These are phyloP conservation scores for Anthophora plumipes DNA, from an alignment of 2,888 invertebrate species.

Conservation along the genomic window DNA sequence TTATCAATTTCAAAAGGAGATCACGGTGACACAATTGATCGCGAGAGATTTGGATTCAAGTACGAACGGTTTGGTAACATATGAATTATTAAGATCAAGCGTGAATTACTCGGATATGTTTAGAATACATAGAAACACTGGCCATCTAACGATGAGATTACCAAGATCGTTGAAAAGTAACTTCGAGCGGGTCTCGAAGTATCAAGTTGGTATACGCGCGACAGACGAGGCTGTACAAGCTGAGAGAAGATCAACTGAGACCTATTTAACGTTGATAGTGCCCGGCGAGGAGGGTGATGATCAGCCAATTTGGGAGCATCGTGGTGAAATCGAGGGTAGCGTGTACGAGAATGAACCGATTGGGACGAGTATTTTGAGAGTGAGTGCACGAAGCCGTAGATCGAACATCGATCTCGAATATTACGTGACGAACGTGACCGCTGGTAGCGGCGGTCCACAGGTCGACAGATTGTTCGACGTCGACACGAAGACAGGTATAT, in stretches of 20 bases:
- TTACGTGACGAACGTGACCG: conserved; percentile 94
- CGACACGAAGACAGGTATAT: conserved; percentile 94
- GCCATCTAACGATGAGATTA: conserved; percentile 85
- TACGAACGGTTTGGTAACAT: conserved; percentile 96
- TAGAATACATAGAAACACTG: conserved; percentile 92
- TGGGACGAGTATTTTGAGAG: conserved; percentile 93
- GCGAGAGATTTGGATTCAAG: conserved; percentile 96
- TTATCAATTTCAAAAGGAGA: conserved; percentile 85
- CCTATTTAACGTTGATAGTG: conserved; percentile 93
- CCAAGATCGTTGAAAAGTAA: conserved; percentile 85
- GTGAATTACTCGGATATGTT: conserved; percentile 89
- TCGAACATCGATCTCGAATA: conserved; percentile 91
- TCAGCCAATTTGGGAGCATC: conserved; percentile 81
- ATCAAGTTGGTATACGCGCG: conserved; percentile 93
- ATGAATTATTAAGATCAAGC: conserved; percentile 90
- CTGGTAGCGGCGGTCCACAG: conserved; percentile 88
- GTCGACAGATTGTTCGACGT: conserved; percentile 96
- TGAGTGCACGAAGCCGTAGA: conserved; percentile 89
- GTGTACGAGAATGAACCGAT: conserved; percentile 95
- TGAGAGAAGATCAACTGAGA: conserved; percentile 94
- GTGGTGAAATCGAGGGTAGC: conserved; percentile 89
- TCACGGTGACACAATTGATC: conserved; percentile 90
- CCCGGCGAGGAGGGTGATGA: conserved; percentile 86
- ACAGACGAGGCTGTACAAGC: conserved; percentile 96
- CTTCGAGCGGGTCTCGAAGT: conserved; percentile 88